Percentiles rank a stretch among this genome's conserved stretches.
phyloP scores from a whole-genome alignment of 2,797 vertebrate species.

The Arrhamphus sclerolepis region DNA sequence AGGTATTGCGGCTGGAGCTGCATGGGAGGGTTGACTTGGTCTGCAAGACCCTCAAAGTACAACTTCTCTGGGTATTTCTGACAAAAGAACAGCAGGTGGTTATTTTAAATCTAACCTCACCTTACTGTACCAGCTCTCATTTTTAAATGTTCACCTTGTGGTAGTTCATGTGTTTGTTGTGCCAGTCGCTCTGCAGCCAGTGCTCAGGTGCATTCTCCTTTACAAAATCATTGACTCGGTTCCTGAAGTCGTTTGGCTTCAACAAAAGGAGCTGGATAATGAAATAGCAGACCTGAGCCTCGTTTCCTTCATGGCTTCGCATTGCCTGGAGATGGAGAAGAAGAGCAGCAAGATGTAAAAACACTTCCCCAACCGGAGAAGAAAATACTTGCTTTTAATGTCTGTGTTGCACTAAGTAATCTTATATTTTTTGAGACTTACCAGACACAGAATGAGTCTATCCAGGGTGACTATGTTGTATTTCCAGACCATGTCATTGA shows the following conservation, averaged over 20 bases:
- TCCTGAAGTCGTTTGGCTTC: constrained; percentile 98
- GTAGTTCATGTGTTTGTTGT: constrained; percentile 98
- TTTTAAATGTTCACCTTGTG: constrained; percentile 88
- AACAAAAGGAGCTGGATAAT: constrained; percentile 97
- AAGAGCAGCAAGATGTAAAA: not conserved
- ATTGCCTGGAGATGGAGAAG: constrained; percentile 84
- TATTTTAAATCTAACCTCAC: not conserved
- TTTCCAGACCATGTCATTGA: constrained; percentile 99
- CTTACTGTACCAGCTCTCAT: rapidly evolving
- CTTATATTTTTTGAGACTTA: constrained; percentile 69
- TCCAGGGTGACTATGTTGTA: constrained; percentile 99
- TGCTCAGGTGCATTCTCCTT: constrained; percentile 98
- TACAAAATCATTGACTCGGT: constrained; percentile 96
- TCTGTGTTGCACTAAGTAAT: not conserved
- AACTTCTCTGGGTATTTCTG: constrained; percentile 99
- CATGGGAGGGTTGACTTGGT: constrained; percentile 96
- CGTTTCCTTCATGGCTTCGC: constrained; percentile 98
- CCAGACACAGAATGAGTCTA: constrained; percentile 95
- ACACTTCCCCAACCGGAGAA: not conserved
- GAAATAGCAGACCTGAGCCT: constrained; percentile 99
- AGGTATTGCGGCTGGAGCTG: constrained; percentile 94
- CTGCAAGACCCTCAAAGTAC: constrained; percentile 97
- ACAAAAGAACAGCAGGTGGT: not conserved
- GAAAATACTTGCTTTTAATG: no score
- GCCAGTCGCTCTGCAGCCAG: constrained; percentile 99